Base-by-base conservation (phyloP, 2,797 vertebrate species). In the Danio albolineatus region DNA sequence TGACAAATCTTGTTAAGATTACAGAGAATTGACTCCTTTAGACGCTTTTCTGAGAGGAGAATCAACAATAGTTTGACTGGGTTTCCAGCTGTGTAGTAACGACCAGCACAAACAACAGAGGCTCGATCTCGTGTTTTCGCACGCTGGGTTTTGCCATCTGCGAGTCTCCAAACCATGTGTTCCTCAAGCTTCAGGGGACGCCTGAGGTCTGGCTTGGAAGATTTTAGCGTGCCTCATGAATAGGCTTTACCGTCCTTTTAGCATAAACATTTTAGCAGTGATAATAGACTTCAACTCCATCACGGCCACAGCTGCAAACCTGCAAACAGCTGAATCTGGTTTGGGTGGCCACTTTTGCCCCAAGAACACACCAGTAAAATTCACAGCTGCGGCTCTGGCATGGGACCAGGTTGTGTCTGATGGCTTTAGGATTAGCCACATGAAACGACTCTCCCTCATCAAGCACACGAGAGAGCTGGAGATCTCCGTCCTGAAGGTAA, bases 341-440 rank as follows among this genome's bases (percentile, higher is more conserved):
- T 88, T 87, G 75, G 80, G 81, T 87, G 76, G 76, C 81, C 85
- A 28, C 56, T 76, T 51, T 82, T 53, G 28, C 86, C 85, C 83
- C 65, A 62, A 19, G 73, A 88, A 86, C 80, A 83, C 85, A 74
- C 89, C 88, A 92, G 92, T 87, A 89, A 90, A 92, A 92, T 90
- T 91, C 90, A 91, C 91, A 91, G 92, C 92, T 92, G 90, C 87
- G 89, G 85, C 82, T 88, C 77, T 75, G 89, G 90, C 89, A 75
- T 9, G 1, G 67, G 70, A 90, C 89, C 89, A 90, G 67, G 56
- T 78, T 9, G 16, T 66, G 71, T 66, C 73, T 82, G 61, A 80
- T 81, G 81, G 67, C 64, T 82, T 80, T 73, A 80, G 73, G 70
- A 81, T 80, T 72, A 79, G 67, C 83, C 85, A 85, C 83, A 73